Conservation (phyloP, 2,797 vertebrate species). For the Oophaga sylvatica region DNA sequence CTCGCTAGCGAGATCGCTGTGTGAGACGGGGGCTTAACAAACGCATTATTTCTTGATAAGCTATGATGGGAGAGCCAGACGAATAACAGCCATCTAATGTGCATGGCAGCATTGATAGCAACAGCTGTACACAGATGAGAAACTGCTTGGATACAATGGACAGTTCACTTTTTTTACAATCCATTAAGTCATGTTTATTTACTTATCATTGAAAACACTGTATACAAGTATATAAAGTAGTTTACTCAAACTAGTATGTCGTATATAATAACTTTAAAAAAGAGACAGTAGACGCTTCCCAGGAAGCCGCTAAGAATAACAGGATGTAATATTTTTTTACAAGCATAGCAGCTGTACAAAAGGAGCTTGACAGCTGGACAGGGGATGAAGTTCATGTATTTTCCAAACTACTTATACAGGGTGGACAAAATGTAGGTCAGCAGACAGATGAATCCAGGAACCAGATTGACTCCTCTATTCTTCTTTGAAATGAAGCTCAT, state of each 20-base stretch:
- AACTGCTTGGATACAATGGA: neutral
- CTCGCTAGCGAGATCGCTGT: too few relatives aligned
- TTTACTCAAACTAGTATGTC: neutral
- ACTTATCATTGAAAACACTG: neutral
- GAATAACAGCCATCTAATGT: too few relatives aligned
- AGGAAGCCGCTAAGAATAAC: slow-evolving; percentile 73
- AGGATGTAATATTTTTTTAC: slow-evolving; percentile 68
- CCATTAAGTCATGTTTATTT: neutral
- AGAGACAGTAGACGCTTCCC: slow-evolving; percentile 65
- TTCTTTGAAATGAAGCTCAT: neutral
- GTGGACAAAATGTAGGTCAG: neutral
- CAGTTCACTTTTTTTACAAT: neutral
- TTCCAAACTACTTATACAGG: neutral
- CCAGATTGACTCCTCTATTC: neutral
- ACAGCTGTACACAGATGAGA: neutral
- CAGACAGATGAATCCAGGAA: neutral
- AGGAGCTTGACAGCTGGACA: slow-evolving; percentile 62
- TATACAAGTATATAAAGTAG: slow-evolving; percentile 7
- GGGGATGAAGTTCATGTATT: neutral
- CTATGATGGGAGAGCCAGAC: too few relatives aligned
- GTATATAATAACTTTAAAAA: neutral
- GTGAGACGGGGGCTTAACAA: too few relatives aligned
- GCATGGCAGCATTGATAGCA: too few relatives aligned
- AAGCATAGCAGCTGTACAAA: slow-evolving; percentile 48
- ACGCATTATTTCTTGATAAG: too few relatives aligned